Evolutionary conservation across 23 tunicate species (phyloP).

Genomic region (Trididemnum miniatum): DNA sequence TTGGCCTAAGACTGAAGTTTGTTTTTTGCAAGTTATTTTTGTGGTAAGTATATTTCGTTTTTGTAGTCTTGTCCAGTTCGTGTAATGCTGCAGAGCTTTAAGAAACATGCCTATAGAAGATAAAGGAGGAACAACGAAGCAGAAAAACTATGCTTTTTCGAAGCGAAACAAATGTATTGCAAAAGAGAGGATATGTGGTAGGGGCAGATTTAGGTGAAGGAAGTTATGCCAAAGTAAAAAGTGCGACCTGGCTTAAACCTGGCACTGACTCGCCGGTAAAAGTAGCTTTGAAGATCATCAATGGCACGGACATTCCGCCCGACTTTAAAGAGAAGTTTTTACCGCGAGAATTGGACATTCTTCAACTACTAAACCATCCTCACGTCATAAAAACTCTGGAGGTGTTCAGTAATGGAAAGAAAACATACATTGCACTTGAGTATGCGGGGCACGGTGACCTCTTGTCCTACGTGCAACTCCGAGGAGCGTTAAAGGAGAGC

Average conservation of each 20-base stretch:
- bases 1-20: too few relatives aligned
- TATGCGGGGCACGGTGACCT: constrained; percentile 83
- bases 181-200: constrained; percentile 55
- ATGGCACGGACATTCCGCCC: constrained; percentile 41
- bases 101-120: neutral
- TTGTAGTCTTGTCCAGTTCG: too few relatives aligned
- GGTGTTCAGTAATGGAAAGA: constrained; percentile 54
- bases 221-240: constrained; percentile 81
- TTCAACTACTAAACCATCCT: constrained; percentile 50
- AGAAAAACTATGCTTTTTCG: constrained; percentile 42
- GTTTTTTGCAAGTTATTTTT: too few relatives aligned
- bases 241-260: constrained; percentile 61
- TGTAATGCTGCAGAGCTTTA: too few relatives aligned
- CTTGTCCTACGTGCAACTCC: constrained; percentile 59
- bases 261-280: constrained; percentile 31
- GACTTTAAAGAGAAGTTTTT: constrained; percentile 89
- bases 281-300: constrained; percentile 80
- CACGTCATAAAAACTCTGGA: constrained; percentile 88
- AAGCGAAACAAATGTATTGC: constrained; percentile 55
- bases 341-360: constrained; percentile 65
- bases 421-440: constrained; percentile 67
- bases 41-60: too few relatives aligned
- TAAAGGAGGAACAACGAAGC: neutral
- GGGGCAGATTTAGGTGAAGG: constrained; percentile 77
- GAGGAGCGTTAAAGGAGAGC: constrained; percentile 61